Evolutionary conservation across 1,140 invertebrate species (phyloP), one percentile per base, ranked within the genome.

Genomic region (Littorina saxatilis): DNA sequence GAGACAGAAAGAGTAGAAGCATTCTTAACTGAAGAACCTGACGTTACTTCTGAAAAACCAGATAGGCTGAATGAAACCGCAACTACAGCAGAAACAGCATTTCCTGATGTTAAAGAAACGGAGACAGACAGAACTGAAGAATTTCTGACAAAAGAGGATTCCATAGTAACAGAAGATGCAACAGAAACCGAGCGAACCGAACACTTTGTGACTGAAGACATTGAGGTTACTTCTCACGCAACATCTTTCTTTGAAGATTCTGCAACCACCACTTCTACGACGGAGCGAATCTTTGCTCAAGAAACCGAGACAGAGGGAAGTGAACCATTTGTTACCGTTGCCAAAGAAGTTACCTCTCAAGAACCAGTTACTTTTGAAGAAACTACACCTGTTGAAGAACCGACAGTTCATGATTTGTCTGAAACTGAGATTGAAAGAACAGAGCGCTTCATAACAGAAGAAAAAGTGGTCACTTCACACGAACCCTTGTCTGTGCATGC

Each of bases 21-120:
- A 35, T 32, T 75, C 35, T 39, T 75, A 9, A 17, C 73, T 66
- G 76, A 84, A 84, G 70, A 84, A 79, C 81, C 29, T 27, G 73
- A 43, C 32, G 78, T 75, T 32, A 84, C 75, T 63, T 63, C 3
- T 63, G 61, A 32, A 5, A 23, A 0, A 17, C 61, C 61, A 17
- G 29, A 27, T 35, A n/a, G n/a, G n/a, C 61, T 13, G 29, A 32
- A 27, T 74, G 72, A 74, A 50, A 43, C 47, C 29, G 72, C 11
- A 5, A 15, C 27, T 9, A 73, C 40, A n/a, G 39, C n/a, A 40
- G 35, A n/a, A 37, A 61, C 58, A 52, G 3, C 7, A 40, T 37
- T 73, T 29, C 39, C 37, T 66, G 52, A 52, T 9, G 32, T 70
- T 35, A 35, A 63, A 20, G 79, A 83, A 61, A 63, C 74, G 29